phyloP scores from a whole-genome alignment of 2,113 vertebrate genomes.

The Irena cyanogastra region DNA sequence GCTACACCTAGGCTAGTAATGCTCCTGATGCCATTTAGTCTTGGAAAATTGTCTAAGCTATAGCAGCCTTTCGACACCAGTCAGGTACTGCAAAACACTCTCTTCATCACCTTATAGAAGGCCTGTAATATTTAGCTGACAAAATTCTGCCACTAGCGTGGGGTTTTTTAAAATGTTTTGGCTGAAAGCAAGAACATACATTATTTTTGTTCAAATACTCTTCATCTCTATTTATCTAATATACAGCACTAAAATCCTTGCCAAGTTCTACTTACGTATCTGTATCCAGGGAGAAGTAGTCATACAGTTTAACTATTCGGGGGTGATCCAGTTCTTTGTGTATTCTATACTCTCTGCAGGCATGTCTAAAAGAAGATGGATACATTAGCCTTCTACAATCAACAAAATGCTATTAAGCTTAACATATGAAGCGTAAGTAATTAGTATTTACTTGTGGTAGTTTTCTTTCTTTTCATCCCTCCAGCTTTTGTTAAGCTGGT shows the following conservation, averaged over 20 bases:
- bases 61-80: accelerated
- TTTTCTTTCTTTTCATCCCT: constrained; percentile 99
- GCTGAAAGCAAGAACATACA: not conserved
- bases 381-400: constrained; percentile 42
- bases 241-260: not conserved
- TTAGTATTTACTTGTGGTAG: constrained; percentile 93
- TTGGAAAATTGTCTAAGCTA: not conserved
- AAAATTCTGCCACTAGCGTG: not conserved
- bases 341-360: constrained; percentile 99
- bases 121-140: not conserved
- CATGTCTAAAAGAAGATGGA: constrained; percentile 80
- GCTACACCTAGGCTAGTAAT: not conserved
- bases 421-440: constrained; percentile 15
- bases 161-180: not conserved
- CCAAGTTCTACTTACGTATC: constrained; percentile 86
- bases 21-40: not conserved
- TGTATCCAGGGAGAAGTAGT: constrained; percentile 99
- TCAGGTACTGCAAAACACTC: not conserved
- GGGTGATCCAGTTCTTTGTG: constrained; percentile 99
- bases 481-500: constrained; percentile 99
- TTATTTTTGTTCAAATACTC: not conserved
- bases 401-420: constrained; percentile 18
- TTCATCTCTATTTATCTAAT: not conserved
- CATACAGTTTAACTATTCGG: constrained; percentile 97
- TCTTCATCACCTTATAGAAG: not conserved